Base-by-base conservation (phyloP, 2,888 invertebrate species). In the Epinotia nisella region DNA sequence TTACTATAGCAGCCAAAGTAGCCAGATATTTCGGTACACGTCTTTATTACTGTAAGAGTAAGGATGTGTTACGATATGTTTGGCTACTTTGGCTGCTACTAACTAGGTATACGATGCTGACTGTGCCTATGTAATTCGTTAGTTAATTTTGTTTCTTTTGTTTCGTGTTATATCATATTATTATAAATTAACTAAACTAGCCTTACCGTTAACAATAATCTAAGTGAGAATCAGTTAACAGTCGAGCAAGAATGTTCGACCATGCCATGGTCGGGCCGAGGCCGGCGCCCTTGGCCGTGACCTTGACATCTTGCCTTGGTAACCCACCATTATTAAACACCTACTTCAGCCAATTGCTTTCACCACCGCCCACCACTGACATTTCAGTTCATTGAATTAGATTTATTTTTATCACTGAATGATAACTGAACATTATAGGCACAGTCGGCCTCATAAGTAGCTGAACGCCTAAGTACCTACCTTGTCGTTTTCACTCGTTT, bases 211-310 rank as follows among this genome's bases (percentile, higher is more conserved):
- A 53, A 55, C 55, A 66, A 55, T 41, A 66, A 66, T 41, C 55
- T 15, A 41, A 56, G 21, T 66, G 39, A 56, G n/a, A 66, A 66
- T 66, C 41, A 55, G 65, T 66, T 55, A 67, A 56, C 35, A 56
- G 66, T 13, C n/a, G n/a, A n/a, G n/a, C 45, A 7, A 55, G 56
- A 49, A 56, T 72, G 61, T 61, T 45, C 13, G 45, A 21, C 45
- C 21, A 45, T 24, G 45, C 49, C 60, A 69, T 17, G 60, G 68
- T 51, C 59, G 29, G 41, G 60, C 29, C 29, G 29, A 59, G 58
- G 51, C 49, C 49, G 64, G 49, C 69, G 62, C 62, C 70, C 73
- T 72, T 62, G 70, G 45, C 69, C 69, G 61, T 66, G 55, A 4
- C 65, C 65, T 65, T 55, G 70, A 70, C 66, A 66, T 17, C 55